A percentile compares a stretch with the other conserved stretches of the same genome.
phyloP scores from a whole-genome alignment of 2,797 vertebrate genomes.

The Manis pentadactyla region DNA sequence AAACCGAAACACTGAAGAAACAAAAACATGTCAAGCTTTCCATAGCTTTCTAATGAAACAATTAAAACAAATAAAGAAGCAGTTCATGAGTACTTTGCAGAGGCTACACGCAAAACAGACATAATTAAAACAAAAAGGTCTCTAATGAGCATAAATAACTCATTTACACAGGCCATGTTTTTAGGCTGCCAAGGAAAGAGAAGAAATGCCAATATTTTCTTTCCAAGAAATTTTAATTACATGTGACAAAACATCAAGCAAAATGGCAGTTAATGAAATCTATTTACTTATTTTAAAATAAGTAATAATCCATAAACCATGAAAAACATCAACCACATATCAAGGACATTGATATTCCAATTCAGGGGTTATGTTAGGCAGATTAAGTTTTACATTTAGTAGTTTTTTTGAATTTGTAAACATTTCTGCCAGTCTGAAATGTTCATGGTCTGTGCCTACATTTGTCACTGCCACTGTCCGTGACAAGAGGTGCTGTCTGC shows the following conservation, averaged over 20 bases:
- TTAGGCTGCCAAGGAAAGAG: conserved; percentile 51
- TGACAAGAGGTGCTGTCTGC: background rate
- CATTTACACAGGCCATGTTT: conserved; percentile 7
- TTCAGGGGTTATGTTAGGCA: background rate
- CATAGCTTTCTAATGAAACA: conserved; percentile 64
- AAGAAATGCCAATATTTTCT: conserved; percentile 56
- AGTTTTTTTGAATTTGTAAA: background rate
- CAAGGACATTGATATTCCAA: background rate
- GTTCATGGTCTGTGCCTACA: background rate
- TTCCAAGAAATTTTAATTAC: conserved; percentile 63
- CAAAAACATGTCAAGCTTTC: conserved; percentile 32
- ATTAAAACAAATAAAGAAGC: conserved; percentile 64
- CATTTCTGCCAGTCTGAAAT: background rate
- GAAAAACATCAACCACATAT: background rate
- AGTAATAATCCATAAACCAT: conserved; percentile 55
- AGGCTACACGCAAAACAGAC: conserved; percentile 63
- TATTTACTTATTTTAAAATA: conserved; percentile 62
- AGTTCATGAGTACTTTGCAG: conserved; percentile 30
- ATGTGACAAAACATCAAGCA: conserved; percentile 37
- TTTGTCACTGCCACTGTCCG: background rate
- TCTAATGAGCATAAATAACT: conserved; percentile 73
- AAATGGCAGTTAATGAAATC: conserved; percentile 11
- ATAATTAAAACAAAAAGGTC: conserved; percentile 73
- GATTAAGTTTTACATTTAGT: conserved; percentile 20
- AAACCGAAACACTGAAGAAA: background rate